phyloP scores from a whole-genome alignment of 2,113 vertebrate species.

The Cololabis saira region DNA sequence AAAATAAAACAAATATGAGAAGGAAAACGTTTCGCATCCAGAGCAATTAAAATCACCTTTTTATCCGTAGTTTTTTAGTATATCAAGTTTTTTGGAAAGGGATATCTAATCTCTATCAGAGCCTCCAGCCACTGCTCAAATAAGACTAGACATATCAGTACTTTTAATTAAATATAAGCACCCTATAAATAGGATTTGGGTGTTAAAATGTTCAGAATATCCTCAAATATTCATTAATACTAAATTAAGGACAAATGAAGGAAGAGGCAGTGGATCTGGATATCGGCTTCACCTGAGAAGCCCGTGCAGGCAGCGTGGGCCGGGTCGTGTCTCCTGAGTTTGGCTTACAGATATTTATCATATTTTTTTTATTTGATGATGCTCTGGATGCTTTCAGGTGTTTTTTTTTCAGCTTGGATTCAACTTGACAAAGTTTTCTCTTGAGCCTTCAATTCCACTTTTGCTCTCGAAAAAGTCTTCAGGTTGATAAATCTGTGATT shows the following conservation, averaged over 20 bases:
- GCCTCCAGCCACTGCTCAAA: constrained; percentile 20
- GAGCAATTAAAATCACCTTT: no score
- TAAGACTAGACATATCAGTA: constrained; percentile 27
- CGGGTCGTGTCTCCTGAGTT: not conserved
- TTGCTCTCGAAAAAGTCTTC: constrained; percentile 9
- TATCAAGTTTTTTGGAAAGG: not conserved
- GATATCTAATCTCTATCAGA: constrained; percentile 15
- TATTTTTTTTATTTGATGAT: no score
- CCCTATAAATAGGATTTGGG: constrained; percentile 40
- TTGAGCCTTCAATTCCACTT: constrained; percentile 8
- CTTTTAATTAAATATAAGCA: constrained; percentile 51
- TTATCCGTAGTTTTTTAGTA: no score
- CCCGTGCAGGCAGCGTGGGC: not conserved
- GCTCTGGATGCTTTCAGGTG: not conserved
- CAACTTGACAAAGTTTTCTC: constrained; percentile 9
- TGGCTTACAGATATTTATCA: not conserved
- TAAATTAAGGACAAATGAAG: constrained; percentile 24
- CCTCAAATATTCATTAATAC: constrained; percentile 44
- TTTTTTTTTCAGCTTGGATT: constrained; percentile 2
- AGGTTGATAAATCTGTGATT: constrained; percentile 29
- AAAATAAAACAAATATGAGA: no score
- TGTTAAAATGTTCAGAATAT: constrained; percentile 37
- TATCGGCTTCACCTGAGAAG: not conserved
- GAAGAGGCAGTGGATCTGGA: not conserved
- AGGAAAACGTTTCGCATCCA: no score